Percentiles rank a stretch among this genome's conserved stretches.
phyloP scores from a whole-genome alignment of 2,888 invertebrate species.

The Andrena minutula region DNA sequence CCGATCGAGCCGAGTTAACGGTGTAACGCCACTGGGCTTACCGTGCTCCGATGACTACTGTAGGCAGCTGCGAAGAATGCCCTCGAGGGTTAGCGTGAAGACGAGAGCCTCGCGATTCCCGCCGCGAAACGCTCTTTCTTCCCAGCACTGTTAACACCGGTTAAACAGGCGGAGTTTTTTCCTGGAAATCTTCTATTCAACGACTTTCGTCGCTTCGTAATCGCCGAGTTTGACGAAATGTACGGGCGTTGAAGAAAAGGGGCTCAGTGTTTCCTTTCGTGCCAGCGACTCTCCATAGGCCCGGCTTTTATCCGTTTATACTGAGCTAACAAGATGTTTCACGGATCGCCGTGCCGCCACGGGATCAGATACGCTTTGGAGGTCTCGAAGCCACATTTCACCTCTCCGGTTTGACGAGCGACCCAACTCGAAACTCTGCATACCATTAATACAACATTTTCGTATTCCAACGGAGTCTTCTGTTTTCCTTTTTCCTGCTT shows the following conservation, averaged over 20 bases:
- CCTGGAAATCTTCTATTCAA: no score
- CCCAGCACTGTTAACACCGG: no score
- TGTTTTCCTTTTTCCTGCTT: constrained; percentile 16
- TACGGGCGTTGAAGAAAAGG: background rate
- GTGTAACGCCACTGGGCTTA: constrained; percentile 41
- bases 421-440: constrained; percentile 80
- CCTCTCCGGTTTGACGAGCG: constrained; percentile 74
- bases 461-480: constrained; percentile 68
- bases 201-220: no score
- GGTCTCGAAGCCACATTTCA: constrained; percentile 78
- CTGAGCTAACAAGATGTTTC: constrained; percentile 83
- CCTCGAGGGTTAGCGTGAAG: background rate
- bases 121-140: no score
- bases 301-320: constrained; percentile 73
- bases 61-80: constrained; percentile 5
- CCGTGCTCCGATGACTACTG: constrained; percentile 53
- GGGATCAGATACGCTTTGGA: constrained; percentile 80
- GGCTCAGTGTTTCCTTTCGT: constrained; percentile 1
- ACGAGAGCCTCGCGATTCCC: background rate
- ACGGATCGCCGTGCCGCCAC: constrained; percentile 81
- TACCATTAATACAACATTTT: constrained; percentile 79
- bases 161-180: no score
- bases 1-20: constrained; percentile 41
- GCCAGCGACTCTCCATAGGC: constrained; percentile 44
- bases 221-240: no score